Conservation (phyloP, 2,113 vertebrate species). For the Ceyx margarethae region DNA sequence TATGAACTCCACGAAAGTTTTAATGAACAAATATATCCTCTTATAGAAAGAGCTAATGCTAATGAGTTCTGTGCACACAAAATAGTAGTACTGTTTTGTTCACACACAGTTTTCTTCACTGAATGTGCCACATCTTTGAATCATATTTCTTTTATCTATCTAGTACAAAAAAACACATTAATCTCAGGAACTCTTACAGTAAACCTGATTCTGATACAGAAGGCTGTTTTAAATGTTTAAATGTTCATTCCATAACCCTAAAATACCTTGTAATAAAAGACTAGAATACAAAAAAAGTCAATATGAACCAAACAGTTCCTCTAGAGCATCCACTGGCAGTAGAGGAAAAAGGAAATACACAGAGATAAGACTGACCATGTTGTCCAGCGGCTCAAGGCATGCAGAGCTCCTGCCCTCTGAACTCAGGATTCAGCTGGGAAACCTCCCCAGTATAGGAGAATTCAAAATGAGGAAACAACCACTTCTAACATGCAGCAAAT, state of each 20-base stretch:
- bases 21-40: not conserved
- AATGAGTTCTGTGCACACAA: not conserved
- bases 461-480: not conserved
- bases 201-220: not conserved
- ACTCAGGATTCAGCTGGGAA: not conserved
- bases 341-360: not conserved
- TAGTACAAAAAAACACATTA: not conserved
- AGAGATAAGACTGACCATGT: fast-evolving
- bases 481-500: not conserved
- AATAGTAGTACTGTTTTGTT: not conserved
- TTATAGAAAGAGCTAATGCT: not conserved
- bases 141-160: not conserved
- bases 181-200: not conserved
- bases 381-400: not conserved
- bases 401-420: not conserved
- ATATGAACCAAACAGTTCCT: not conserved
- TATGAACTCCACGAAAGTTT: not conserved
- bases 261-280: not conserved
- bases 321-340: not conserved
- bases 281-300: not conserved
- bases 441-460: not conserved
- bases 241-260: not conserved
- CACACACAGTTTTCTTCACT: not conserved
- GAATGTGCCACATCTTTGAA: not conserved
- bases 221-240: not conserved